Evolutionary conservation across 1,140 invertebrate species (phyloP).

Genomic region (Pogonomyrmex californicus): DNA sequence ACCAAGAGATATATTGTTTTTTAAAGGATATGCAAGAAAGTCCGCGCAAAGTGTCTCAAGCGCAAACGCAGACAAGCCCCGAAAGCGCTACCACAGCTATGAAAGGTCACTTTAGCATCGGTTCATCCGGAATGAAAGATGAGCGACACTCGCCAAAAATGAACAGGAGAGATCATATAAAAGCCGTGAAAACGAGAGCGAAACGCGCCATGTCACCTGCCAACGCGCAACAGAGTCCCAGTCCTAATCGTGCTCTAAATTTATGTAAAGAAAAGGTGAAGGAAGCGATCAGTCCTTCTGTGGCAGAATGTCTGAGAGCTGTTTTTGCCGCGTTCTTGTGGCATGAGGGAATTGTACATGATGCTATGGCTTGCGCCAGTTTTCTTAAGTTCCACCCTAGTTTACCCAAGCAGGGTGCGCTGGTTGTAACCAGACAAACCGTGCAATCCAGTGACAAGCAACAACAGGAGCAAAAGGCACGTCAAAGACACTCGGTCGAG

Average conservation of each 20-base stretch:
- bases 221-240: slow-evolving; percentile 84
- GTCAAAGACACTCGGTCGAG: slow-evolving; percentile 95
- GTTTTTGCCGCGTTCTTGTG: slow-evolving; percentile 98
- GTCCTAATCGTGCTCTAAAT: slow-evolving; percentile 80
- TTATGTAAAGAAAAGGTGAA: slow-evolving; percentile 88
- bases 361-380: slow-evolving; percentile 98
- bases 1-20: neutral
- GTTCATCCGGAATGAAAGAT: slow-evolving; percentile 87
- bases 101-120: slow-evolving; percentile 89
- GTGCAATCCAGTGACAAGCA: slow-evolving; percentile 83
- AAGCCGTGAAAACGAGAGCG: slow-evolving; percentile 85
- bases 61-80: slow-evolving; percentile 93
- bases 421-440: slow-evolving; percentile 89
- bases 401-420: slow-evolving; percentile 93
- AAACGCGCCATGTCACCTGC: slow-evolving; percentile 90
- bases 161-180: slow-evolving; percentile 88
- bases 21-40: slow-evolving; percentile 84
- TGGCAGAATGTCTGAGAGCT: slow-evolving; percentile 96
- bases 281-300: slow-evolving; percentile 95
- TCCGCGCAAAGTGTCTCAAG: slow-evolving; percentile 89
- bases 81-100: slow-evolving; percentile 87
- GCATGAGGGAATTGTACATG: slow-evolving; percentile 99
- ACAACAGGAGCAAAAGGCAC: slow-evolving; percentile 88
- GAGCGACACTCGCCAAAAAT: slow-evolving; percentile 90
- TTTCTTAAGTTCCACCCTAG: slow-evolving; percentile 98